Evolutionary conservation across 2,888 invertebrate species (phyloP), one percentile per base, ranked within the genome.

Genomic region (Orchesella flavescens): DNA sequence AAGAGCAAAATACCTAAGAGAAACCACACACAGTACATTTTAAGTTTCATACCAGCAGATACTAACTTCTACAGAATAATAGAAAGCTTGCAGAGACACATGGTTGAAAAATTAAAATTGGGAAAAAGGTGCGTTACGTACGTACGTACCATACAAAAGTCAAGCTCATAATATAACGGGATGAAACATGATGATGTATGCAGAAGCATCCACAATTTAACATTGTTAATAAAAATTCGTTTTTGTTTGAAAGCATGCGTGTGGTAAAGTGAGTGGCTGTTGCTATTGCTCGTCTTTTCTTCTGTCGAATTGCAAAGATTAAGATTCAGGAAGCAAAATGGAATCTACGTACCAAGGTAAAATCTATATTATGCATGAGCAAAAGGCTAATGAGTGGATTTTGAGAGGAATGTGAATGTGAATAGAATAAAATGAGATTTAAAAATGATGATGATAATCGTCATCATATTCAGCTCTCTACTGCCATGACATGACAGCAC

Each of bases 321-420:
- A 49, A 10, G 49, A 49, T 49, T 68, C 68, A 68, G 68, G 68
- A 68, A 68, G 68, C 44, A 21, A 43, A 65, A 15, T 4, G 21
- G 44, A 46, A 15, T 68, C 19, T 46, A n/a, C n/a, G n/a, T n/a
- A 46, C 21, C 68, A 46, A 46, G 68, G 68, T 68, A 68, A 46
- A 68, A 46, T 21, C 1, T 23, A 21, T 15, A 23, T 61, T 15
- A 17, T 23, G 65, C 61, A 61, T 72, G 66, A 17, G 15, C 57
- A 71, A 15, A 46, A 65, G 43, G 34, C 73, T 73, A 73, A 73
- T 73, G 73, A 73, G 73, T 61, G 10, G 43, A 44, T 73, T 73
- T 61, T 61, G 44, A 9, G 69, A 13, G 61, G 55, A 21, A 44
- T 73, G 72, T 73, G 72, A 44, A n/a, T 73, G 72, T 72, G 72